Conservation (phyloP, 1,140 invertebrate species). For the Carcinoscorpius rotundicauda region DNA sequence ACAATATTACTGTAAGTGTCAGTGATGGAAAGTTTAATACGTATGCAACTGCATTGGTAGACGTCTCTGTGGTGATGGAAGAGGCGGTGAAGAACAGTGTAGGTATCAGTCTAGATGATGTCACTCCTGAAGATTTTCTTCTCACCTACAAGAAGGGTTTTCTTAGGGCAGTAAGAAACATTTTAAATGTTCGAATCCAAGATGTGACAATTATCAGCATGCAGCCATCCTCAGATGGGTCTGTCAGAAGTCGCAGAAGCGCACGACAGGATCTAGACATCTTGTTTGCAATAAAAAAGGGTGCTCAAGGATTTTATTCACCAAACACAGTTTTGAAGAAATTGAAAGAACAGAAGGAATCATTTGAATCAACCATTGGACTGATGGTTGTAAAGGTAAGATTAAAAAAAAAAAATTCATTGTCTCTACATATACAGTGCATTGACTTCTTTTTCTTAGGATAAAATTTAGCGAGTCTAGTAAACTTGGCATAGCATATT, state of each 20-base stretch:
- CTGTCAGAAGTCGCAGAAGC: too few relatives aligned
- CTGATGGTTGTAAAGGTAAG: conserved; percentile 43
- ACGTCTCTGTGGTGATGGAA: conserved; percentile 62
- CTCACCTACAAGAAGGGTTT: conserved; percentile 71
- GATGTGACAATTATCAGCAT: conserved; percentile 53
- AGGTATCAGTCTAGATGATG: conserved; percentile 54
- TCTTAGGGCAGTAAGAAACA: conserved; percentile 57
- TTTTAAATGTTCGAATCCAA: conserved; percentile 27
- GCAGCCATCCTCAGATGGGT: conserved; percentile 36
- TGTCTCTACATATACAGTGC: too few relatives aligned
- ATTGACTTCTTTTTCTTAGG: too few relatives aligned
- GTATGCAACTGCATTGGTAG: conserved; percentile 31
- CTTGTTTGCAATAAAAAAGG: conserved; percentile 60
- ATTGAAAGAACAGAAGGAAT: conserved; percentile 53
- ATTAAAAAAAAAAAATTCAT: neutral
- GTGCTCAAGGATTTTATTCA: conserved; percentile 39
- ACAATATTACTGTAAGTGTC: conserved; percentile 66
- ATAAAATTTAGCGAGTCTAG: too few relatives aligned
- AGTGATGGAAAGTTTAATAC: conserved; percentile 43
- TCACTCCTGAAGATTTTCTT: conserved; percentile 73
- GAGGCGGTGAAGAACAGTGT: conserved; percentile 75
- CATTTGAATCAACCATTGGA: conserved; percentile 60
- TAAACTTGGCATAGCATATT: too few relatives aligned
- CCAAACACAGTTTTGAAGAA: conserved; percentile 50
- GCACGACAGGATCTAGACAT: conserved; percentile 55